These are phyloP conservation scores for Pangasianodon hypophthalmus DNA, from an alignment of 2,113 vertebrate species.

Conservation along the genomic window DNA sequence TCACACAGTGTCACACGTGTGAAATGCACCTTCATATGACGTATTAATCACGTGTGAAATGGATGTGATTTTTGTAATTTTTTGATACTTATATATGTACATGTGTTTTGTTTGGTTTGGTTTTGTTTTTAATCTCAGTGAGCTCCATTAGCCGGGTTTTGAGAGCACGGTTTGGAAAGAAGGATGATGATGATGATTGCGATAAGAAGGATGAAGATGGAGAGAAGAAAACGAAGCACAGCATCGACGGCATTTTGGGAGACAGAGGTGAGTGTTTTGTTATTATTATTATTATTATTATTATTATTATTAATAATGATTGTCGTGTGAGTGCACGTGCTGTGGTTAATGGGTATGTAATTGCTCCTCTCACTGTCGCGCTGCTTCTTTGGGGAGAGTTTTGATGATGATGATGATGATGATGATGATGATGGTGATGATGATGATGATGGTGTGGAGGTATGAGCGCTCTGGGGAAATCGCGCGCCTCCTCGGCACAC, in stretches of 20 bases:
- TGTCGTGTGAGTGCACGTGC: too few species aligned
- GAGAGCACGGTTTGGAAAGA: slow-evolving; percentile 99
- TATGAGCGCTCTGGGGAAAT: slow-evolving; percentile 58
- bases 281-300: not conserved
- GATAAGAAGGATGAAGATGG: slow-evolving; percentile 98
- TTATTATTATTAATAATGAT: not conserved
- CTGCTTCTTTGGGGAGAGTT: not conserved
- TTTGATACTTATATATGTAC: not conserved
- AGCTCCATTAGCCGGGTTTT: slow-evolving; percentile 99
- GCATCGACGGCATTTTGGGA: slow-evolving; percentile 97
- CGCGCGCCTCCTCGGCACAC: slow-evolving; percentile 61
- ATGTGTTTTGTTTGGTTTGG: not conserved
- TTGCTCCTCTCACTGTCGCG: not conserved
- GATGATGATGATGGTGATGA: not conserved
- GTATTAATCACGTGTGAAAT: not conserved
- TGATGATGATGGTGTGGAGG: not conserved
- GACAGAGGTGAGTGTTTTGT: slow-evolving; percentile 88
- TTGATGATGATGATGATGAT: not conserved
- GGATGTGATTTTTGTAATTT: not conserved
- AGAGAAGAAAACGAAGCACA: slow-evolving; percentile 99
- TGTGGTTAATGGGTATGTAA: not conserved
- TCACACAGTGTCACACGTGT: not conserved
- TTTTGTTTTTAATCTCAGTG: slow-evolving; percentile 81
- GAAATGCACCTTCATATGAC: not conserved
- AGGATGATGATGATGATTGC: slow-evolving; percentile 93